phyloP scores from a whole-genome alignment of 2,113 vertebrate species.

The Peromyscus polionotus region DNA sequence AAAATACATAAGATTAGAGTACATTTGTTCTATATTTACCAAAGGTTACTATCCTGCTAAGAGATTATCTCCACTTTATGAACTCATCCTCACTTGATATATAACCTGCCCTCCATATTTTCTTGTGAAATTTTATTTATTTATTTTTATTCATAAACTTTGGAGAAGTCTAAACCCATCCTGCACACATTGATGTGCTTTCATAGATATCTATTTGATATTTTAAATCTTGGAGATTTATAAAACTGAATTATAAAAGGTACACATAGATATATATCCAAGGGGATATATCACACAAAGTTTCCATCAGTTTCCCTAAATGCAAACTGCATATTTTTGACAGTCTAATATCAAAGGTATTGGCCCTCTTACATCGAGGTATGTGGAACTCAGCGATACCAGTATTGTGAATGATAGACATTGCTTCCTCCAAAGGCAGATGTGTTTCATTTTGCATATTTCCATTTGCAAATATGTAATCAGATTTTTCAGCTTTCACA shows the following conservation, averaged over 20 bases:
- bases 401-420: slow-evolving; percentile 13
- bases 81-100: slow-evolving; percentile 77
- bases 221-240: slow-evolving; percentile 69
- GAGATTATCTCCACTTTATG: slow-evolving; percentile 80
- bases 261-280: slow-evolving; percentile 13
- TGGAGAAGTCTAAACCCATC: slow-evolving; percentile 76
- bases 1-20: slow-evolving; percentile 88
- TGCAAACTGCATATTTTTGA: slow-evolving; percentile 66
- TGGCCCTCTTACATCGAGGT: slow-evolving; percentile 51
- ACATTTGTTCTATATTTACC: slow-evolving; percentile 86
- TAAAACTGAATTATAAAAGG: slow-evolving; percentile 64
- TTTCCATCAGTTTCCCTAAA: slow-evolving; percentile 77
- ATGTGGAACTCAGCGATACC: slow-evolving; percentile 5
- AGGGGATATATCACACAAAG: neutral
- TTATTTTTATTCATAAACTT: slow-evolving; percentile 79
- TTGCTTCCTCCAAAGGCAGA: slow-evolving; percentile 24
- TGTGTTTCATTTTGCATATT: neutral
- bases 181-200: slow-evolving; percentile 56
- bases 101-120: slow-evolving; percentile 77
- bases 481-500: neutral
- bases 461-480: neutral
- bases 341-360: slow-evolving; percentile 66
- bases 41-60: slow-evolving; percentile 84
- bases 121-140: slow-evolving; percentile 79
- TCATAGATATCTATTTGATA: slow-evolving; percentile 69